Base-by-base conservation (phyloP, 2,113 vertebrate genomes). In the Cynocephalus volans region DNA sequence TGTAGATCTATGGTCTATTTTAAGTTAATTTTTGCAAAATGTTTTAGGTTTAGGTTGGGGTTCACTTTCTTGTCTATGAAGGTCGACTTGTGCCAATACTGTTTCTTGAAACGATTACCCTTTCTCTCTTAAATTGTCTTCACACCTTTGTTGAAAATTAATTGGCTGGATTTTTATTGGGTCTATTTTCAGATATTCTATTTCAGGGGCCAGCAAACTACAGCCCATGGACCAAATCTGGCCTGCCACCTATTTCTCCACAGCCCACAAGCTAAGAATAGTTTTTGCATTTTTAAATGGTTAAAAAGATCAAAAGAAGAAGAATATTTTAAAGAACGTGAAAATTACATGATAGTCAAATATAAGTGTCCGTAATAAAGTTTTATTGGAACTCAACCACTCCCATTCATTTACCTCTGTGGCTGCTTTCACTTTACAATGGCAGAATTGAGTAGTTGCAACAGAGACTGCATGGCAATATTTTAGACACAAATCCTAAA, bases 131-230 rank as follows among this genome's bases (percentile, higher is more conserved):
- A 92, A 75, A 62, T 31, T 69, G 18, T 94, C 76, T 88, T 90
- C 95, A 45, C 2, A 69, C 24, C 72, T 88, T 90, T 52, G 45
- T 24, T 97, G 56, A 86, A 94, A 97, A 88, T 81, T 36, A 80
- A 84, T 58, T 82, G 85, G 31, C n/a, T 90, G 5, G 33, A 96
- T 88, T 92, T 95, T 96, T 48, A 69, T 56, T 56, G 19, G 62
- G 28, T 89, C 77, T 97, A 41, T 95, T 85, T 97, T 65, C 64
- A 94, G 81, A 88, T 36, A 90, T 84, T 96, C 36, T 95, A 62
- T 90, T 95, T 94, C 28, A 92, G 56, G 77, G 82, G 45, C 92
- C 95, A 94, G 79, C 15, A 82, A 97, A 94, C 50, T 76, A 77
- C 1, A 88, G 62, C 26, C 54, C 88, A 67, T 26, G 26, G 60